Conservation (phyloP, 2,113 vertebrate species). For the Scomber colias region DNA sequence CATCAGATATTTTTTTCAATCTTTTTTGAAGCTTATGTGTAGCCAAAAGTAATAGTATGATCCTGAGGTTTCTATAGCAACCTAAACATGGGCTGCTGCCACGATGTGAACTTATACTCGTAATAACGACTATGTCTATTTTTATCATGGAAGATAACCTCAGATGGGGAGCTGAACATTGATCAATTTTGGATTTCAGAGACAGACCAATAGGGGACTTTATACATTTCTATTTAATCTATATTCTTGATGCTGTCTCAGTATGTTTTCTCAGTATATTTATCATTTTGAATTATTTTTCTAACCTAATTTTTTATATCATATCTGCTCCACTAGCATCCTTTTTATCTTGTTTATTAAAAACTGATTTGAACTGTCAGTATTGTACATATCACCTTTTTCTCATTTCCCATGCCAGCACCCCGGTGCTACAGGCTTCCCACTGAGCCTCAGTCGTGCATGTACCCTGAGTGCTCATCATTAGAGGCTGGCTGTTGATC, state of each 20-base stretch:
- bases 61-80: conserved; percentile 86
- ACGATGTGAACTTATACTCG: conserved; percentile 70
- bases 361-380: conserved; percentile 45
- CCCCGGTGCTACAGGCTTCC: conserved; percentile 45
- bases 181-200: conserved; percentile 35
- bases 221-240: background rate
- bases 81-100: conserved; percentile 72
- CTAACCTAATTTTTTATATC: background rate
- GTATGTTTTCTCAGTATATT: too few species aligned
- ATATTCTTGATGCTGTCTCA: background rate
- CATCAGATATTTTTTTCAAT: conserved; percentile 22
- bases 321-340: background rate
- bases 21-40: conserved; percentile 66
- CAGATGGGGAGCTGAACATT: conserved; percentile 8
- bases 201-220: background rate
- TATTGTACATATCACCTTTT: conserved; percentile 50
- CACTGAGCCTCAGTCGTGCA: conserved; percentile 42
- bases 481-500: conserved; percentile 75
- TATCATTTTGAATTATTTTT: background rate
- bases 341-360: conserved; percentile 41
- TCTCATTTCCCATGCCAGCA: conserved; percentile 56
- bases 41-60: conserved; percentile 77
- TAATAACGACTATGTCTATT: conserved; percentile 70
- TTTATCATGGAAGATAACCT: conserved; percentile 66
- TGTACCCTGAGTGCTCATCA: conserved; percentile 56